Evolutionary conservation across 2,113 vertebrate species (phyloP).

Genomic region (Aythya baeri): DNA sequence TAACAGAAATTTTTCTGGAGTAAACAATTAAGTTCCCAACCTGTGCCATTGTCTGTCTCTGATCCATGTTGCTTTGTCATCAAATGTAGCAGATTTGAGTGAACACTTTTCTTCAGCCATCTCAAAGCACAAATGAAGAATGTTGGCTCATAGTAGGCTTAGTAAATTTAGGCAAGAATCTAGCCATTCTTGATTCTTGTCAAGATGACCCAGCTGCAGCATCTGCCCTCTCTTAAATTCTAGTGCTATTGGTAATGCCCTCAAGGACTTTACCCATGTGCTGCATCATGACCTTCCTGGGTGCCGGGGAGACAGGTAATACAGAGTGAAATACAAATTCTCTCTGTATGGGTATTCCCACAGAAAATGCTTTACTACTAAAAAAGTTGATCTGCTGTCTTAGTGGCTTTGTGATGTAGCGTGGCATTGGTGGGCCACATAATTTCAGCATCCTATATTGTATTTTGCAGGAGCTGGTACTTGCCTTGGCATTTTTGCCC

Average conservation of each 20-base stretch:
- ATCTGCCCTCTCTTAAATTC: neutral
- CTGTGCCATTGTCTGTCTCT: neutral
- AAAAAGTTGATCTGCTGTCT: neutral
- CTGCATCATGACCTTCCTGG: neutral
- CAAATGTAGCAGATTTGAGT: neutral
- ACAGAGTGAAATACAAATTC: rapidly evolving
- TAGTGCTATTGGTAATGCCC: rapidly evolving
- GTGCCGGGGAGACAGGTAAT: neutral
- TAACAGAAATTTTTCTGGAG: neutral
- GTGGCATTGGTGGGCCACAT: neutral
- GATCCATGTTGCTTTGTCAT: neutral
- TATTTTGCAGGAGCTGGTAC: neutral
- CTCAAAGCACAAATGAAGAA: neutral
- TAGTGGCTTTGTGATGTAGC: neutral
- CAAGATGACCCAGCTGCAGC: neutral
- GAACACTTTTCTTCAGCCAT: neutral
- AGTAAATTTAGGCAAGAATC: neutral
- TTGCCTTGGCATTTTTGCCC: neutral
- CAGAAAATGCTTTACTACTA: neutral
- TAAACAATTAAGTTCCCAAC: neutral
- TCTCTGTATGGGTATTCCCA: neutral
- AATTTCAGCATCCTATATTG: neutral
- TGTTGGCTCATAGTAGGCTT: neutral
- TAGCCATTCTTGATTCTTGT: neutral
- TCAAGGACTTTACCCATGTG: rapidly evolving